phyloP scores from a whole-genome alignment of 2,113 vertebrate genomes.

The Irena cyanogastra region DNA sequence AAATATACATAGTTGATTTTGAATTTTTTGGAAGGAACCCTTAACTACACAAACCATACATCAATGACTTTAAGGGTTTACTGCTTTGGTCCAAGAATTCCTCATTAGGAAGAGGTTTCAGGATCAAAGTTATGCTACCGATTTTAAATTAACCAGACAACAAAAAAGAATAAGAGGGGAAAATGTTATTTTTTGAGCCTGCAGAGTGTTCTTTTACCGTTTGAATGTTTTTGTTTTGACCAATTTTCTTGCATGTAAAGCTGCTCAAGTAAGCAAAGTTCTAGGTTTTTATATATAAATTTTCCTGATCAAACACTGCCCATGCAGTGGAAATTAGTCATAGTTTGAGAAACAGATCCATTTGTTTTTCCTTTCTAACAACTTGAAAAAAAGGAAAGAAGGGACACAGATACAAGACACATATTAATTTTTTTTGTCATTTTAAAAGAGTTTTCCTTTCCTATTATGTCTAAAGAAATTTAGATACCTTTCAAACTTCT shows the following conservation, averaged over 20 bases:
- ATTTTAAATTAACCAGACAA: background rate
- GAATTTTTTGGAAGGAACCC: background rate
- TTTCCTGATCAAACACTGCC: background rate
- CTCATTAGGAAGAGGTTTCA: background rate
- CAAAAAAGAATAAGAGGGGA: background rate
- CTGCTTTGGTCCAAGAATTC: background rate
- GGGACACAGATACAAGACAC: background rate
- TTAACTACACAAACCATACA: background rate
- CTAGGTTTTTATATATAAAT: background rate
- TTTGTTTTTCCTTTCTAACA: background rate
- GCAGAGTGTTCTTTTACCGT: background rate
- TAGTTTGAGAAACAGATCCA: background rate
- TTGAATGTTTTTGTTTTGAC: background rate
- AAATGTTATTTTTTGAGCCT: fast-evolving
- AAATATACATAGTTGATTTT: background rate
- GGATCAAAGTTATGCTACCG: background rate
- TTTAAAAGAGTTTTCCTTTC: background rate
- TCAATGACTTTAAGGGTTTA: background rate
- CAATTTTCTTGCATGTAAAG: background rate
- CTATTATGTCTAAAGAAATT: background rate
- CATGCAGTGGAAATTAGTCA: background rate
- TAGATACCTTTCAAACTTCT: background rate
- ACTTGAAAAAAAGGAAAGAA: background rate
- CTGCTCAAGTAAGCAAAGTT: background rate
- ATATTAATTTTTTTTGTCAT: background rate